These are phyloP conservation scores for Acipenser oxyrinchus DNA, from an alignment of 2,797 vertebrate species.

Conservation along the genomic window DNA sequence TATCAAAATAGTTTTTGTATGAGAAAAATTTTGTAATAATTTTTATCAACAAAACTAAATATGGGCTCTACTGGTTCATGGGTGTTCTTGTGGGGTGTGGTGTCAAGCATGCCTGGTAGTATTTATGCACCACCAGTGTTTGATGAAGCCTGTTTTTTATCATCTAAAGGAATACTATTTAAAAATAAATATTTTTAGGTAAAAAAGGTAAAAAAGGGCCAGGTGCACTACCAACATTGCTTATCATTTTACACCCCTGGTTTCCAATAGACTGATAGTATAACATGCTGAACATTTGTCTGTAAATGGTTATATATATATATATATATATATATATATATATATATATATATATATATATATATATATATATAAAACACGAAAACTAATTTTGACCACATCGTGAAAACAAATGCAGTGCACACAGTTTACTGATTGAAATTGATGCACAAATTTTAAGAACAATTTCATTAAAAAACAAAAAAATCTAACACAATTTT, in stretches of 20 bases:
- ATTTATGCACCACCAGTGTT: conserved; percentile 76
- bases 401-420: conserved; percentile 86
- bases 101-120: conserved; percentile 72
- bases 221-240: conserved; percentile 71
- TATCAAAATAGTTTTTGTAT: conserved; percentile 98
- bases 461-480: conserved; percentile 67
- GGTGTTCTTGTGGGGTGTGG: conserved; percentile 54
- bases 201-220: conserved; percentile 68
- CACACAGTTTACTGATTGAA: conserved; percentile 94
- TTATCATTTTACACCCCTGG: conserved; percentile 74
- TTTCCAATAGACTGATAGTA: conserved; percentile 74
- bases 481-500: conserved; percentile 47
- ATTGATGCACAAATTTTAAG: conserved; percentile 82
- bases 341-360: conserved; percentile 49
- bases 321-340: background rate
- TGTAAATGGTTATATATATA: conserved; percentile 71
- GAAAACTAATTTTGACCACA: conserved; percentile 83
- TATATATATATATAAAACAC: conserved; percentile 56
- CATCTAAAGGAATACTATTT: conserved; percentile 84
- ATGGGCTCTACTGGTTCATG: conserved; percentile 41
- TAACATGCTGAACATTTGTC: conserved; percentile 77
- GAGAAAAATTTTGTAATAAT: conserved; percentile 97
- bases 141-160: conserved; percentile 94
- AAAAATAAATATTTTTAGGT: conserved; percentile 94
- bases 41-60: conserved; percentile 88